A percentile compares a stretch with the other conserved stretches of the same genome.
These are phyloP conservation scores for Drosophila rufa DNA, from an alignment of 1,140 invertebrate species.

Conservation along the genomic window DNA sequence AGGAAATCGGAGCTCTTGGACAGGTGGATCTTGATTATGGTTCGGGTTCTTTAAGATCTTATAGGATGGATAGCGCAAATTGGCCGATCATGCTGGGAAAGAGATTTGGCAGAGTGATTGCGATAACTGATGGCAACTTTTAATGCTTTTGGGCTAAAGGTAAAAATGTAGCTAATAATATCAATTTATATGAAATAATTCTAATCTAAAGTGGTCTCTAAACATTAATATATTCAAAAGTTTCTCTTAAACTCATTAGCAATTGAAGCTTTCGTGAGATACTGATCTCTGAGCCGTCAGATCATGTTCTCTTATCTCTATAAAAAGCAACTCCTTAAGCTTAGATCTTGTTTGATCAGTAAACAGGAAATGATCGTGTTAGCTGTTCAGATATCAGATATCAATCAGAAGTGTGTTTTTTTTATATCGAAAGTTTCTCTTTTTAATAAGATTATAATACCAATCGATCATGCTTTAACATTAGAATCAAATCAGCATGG, in stretches of 20 bases:
- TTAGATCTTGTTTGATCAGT: not conserved
- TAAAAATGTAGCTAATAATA: not conserved
- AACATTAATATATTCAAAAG: not conserved
- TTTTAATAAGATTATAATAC: not conserved
- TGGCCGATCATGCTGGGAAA: slow-evolving; percentile 32
- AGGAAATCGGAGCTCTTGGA: slow-evolving; percentile 26
- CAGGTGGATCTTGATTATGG: slow-evolving; percentile 41
- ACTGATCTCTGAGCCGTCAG: slow-evolving; percentile 1
- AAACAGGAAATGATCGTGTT: not conserved
- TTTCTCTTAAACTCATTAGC: not conserved
- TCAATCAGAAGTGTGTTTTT: not conserved
- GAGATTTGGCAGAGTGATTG: slow-evolving; percentile 5
- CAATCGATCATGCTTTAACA: not conserved
- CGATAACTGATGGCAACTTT: not conserved
- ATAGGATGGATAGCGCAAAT: slow-evolving; percentile 12
- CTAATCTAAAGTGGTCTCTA: accelerated
- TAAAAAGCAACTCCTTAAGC: not conserved
- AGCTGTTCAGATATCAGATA: slow-evolving; percentile 4
- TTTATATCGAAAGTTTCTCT: not conserved
- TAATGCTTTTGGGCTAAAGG: not conserved
- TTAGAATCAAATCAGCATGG: not conserved
- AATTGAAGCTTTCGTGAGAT: not conserved
- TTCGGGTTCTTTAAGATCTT: slow-evolving; percentile 10
- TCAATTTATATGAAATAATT: too few species aligned
- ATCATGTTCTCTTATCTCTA: not conserved